phyloP scores from a whole-genome alignment of 2,888 invertebrate species.

The Temnothorax rugatulus region DNA sequence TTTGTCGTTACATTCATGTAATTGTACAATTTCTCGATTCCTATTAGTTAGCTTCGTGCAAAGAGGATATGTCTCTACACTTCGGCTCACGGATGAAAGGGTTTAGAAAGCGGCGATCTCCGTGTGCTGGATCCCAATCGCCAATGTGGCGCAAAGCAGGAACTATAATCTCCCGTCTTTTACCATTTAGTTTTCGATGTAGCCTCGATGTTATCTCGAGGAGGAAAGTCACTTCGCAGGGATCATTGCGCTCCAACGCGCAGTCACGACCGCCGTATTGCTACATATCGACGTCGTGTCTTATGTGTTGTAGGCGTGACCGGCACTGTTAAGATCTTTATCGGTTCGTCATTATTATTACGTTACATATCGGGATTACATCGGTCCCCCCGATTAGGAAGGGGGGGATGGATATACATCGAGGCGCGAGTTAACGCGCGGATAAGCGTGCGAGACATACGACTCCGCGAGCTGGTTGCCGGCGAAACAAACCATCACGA shows the following conservation, averaged over 20 bases:
- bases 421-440: conserved; percentile 51
- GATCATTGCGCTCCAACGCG: conserved; percentile 45
- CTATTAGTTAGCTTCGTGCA: neutral
- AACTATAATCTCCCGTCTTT: conserved; percentile 46
- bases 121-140: neutral
- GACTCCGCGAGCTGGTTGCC: neutral
- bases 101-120: conserved; percentile 46
- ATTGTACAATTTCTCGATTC: neutral
- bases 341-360: conserved; percentile 45
- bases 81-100: neutral
- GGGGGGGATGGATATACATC: conserved; percentile 44
- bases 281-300: conserved; percentile 24
- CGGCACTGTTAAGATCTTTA: conserved; percentile 45
- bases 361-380: conserved; percentile 53
- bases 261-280: conserved; percentile 46
- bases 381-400: conserved; percentile 57
- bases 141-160: conserved; percentile 29
- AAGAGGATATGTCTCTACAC: neutral
- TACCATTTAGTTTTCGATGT: conserved; percentile 45
- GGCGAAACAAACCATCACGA: conserved; percentile 50
- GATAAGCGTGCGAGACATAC: conserved; percentile 55
- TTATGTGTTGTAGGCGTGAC: conserved; percentile 41
- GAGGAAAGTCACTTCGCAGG: conserved; percentile 43
- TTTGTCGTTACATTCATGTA: neutral
- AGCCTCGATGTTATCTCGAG: conserved; percentile 47